Evolutionary conservation across 2,113 vertebrate species (phyloP).

Genomic region (Bubalus kerabau): DNA sequence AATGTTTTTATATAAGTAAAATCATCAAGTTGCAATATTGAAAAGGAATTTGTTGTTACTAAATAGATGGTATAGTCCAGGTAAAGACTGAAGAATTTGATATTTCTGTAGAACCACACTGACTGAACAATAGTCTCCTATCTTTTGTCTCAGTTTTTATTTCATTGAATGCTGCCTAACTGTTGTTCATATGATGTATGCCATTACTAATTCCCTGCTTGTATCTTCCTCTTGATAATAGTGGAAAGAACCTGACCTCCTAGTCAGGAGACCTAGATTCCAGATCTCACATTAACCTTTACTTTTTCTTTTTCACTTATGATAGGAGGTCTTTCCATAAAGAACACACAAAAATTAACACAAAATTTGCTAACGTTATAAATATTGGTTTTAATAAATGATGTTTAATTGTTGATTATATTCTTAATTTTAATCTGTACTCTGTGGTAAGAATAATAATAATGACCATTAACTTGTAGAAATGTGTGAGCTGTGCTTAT

Average conservation of each 20-base stretch:
- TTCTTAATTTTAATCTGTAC: slow-evolving; percentile 38
- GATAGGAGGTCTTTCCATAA: slow-evolving; percentile 8
- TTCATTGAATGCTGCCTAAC: background rate
- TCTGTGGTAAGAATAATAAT: slow-evolving; percentile 3
- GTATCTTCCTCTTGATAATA: background rate
- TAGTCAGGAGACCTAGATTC: background rate
- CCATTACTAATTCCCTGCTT: background rate
- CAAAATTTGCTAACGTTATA: background rate
- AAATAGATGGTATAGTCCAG: background rate
- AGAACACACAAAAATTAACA: background rate
- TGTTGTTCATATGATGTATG: background rate
- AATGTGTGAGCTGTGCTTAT: background rate
- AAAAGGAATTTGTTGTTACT: slow-evolving; percentile 28
- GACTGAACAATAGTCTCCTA: background rate
- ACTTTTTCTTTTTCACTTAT: background rate
- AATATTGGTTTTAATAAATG: background rate
- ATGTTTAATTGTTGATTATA: background rate
- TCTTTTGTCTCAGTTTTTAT: background rate
- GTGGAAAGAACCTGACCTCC: background rate
- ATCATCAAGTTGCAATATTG: background rate
- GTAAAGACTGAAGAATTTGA: background rate
- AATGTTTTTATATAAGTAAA: slow-evolving; percentile 12
- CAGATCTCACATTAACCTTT: background rate
- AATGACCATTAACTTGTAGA: slow-evolving; percentile 29
- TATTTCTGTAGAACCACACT: background rate